Evolutionary conservation across 2,888 invertebrate species (phyloP), one percentile per base, ranked within the genome.

Genomic region (Anodontia alba): DNA sequence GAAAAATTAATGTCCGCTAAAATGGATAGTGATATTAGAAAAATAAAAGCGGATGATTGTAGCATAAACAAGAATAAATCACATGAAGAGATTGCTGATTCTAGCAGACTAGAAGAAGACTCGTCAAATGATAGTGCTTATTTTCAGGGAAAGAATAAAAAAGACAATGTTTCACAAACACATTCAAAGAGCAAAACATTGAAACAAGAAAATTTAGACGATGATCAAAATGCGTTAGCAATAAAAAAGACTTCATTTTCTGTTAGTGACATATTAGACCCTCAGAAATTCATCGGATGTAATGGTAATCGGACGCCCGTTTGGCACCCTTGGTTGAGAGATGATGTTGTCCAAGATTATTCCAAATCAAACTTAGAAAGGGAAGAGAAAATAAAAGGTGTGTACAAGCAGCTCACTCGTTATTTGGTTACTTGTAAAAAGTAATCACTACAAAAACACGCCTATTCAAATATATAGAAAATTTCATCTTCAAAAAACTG

Each of bases 211-310:
- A 5, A 23, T 43, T 38, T 26, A 8, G 66, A 73, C 5, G 33
- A 57, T 49, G 57, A 33, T 1, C 62, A 62, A 26, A 73, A 77
- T n/a, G 42, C 43, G 26, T 42, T 54, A 51, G 68, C 69, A 36
- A 72, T 81, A 10, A 68, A 51, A 72, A 73, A 80, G 26, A 91
- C 91, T 17, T 88, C 92, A 1, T 92, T 92, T 83, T 90, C 91
- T 46, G 91, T 92, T 29, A 84, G 87, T 69, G 92, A 92, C 81
- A 92, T 92, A 81, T 86, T 92, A 72, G 91, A 91, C 76, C 92
- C 92, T 15, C 87, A 89, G 68, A 92, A 92, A 82, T 92, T 92
- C 74, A 89, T 89, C 0, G 91, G 91, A 0, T 87, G 81, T 57
- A 75, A 57, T 17, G 31, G 38, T 33, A 36, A n/a, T 12, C 72